A percentile compares a stretch with the other conserved stretches of the same genome.
Evolutionary conservation across 2,113 vertebrate species (phyloP).

Genomic region (Sceloporus undulatus): DNA sequence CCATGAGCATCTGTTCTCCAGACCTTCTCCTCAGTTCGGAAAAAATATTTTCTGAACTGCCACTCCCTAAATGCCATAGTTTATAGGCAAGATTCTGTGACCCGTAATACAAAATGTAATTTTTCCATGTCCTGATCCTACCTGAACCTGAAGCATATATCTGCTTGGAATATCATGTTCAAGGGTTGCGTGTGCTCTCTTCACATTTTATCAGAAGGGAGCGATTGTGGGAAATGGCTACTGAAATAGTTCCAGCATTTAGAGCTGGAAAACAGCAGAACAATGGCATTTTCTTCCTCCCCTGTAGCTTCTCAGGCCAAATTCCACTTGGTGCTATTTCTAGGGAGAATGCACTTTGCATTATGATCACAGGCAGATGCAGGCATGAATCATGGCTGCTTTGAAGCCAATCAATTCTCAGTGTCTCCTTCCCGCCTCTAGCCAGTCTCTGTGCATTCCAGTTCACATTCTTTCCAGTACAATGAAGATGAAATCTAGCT

Average conservation of each 20-base stretch:
- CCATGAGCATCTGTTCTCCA: neutral
- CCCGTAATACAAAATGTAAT: too few relatives aligned
- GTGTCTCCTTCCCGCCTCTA: neutral
- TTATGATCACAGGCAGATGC: neutral
- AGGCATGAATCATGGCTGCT: neutral
- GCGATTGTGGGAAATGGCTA: neutral
- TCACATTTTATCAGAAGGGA: neutral
- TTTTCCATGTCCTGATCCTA: neutral
- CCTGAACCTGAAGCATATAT: too few relatives aligned
- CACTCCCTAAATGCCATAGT: too few relatives aligned
- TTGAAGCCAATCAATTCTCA: neutral
- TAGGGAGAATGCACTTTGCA: neutral
- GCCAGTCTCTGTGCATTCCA: neutral
- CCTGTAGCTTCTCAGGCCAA: neutral
- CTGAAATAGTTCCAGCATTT: neutral
- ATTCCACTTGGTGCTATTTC: neutral
- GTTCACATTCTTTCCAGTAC: neutral
- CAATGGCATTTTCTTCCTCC: neutral
- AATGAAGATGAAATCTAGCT: neutral
- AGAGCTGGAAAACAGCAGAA: neutral
- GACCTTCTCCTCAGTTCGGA: neutral
- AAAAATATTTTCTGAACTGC: too few relatives aligned
- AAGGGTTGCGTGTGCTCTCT: neutral
- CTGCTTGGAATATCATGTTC: too few relatives aligned
- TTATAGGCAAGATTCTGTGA: too few relatives aligned